Percentiles rank a stretch among this genome's conserved stretches.
Conservation (phyloP, 2,797 vertebrate species). For the Aplochiton taeniatus region DNA sequence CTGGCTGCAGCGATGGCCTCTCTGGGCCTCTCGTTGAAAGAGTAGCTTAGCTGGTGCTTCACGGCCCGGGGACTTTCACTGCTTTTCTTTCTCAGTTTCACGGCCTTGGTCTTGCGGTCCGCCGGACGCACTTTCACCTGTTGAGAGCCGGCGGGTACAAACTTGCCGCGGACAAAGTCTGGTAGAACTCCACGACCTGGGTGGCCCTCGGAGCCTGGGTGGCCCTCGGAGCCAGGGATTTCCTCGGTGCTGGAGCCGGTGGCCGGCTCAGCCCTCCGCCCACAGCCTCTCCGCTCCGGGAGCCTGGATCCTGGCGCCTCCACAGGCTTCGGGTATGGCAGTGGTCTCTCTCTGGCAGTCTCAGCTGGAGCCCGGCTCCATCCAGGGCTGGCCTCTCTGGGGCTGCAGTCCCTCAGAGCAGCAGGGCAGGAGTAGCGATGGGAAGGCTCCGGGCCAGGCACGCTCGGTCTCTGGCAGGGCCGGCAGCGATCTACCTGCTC, state of each 20-base stretch:
- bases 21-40: constrained; percentile 66
- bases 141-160: constrained; percentile 79
- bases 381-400: constrained; percentile 46
- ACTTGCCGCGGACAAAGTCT: constrained; percentile 80
- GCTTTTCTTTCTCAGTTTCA: constrained; percentile 78
- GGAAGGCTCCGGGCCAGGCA: constrained; percentile 38
- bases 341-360: constrained; percentile 35
- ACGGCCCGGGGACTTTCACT: constrained; percentile 67
- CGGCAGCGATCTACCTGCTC: constrained; percentile 39
- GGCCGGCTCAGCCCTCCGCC: constrained; percentile 48
- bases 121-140: constrained; percentile 75
- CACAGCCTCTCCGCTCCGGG: constrained; percentile 40
- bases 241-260: constrained; percentile 58
- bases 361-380: constrained; percentile 31
- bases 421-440: constrained; percentile 52
- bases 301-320: constrained; percentile 30
- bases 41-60: constrained; percentile 69
- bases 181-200: constrained; percentile 29
- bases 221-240: constrained; percentile 49
- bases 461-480: constrained; percentile 33
- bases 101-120: constrained; percentile 80
- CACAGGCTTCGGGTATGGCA: constrained; percentile 35
- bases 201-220: constrained; percentile 47
- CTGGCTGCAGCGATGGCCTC: constrained; percentile 42
- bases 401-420: constrained; percentile 48